Evolutionary conservation across 2,888 invertebrate species (phyloP).

Genomic region (Automeris io): DNA sequence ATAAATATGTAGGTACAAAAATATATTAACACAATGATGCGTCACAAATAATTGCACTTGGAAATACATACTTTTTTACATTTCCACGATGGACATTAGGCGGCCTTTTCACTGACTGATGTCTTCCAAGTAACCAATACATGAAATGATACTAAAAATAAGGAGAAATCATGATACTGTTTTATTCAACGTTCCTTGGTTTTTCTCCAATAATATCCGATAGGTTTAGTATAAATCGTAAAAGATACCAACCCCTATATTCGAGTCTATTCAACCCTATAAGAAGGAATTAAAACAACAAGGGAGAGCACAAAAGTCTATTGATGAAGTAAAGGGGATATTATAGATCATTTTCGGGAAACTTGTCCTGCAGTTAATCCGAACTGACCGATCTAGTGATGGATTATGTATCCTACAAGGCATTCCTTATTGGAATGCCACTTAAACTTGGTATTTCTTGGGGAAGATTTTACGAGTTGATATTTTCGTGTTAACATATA

Average conservation of each 20-base stretch:
- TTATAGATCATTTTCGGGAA: conserved; percentile 74
- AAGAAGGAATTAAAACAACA: conserved; percentile 67
- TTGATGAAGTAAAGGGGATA: conserved; percentile 73
- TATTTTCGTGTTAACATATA: conserved; percentile 1
- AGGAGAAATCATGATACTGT: too few species aligned
- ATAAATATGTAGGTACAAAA: too few species aligned
- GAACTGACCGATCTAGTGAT: conserved; percentile 38
- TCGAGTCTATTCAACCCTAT: conserved; percentile 51
- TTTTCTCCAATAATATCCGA: too few species aligned
- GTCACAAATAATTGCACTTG: too few species aligned
- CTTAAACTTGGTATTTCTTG: conserved; percentile 27
- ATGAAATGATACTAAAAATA: too few species aligned
- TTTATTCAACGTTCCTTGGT: too few species aligned
- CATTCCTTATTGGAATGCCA: conserved; percentile 38
- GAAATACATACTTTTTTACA: too few species aligned
- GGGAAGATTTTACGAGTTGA: conserved; percentile 10
- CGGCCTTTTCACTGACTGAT: too few species aligned
- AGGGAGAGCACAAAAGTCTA: conserved; percentile 60
- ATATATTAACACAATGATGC: too few species aligned
- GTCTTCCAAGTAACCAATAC: too few species aligned
- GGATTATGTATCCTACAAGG: conserved; percentile 32
- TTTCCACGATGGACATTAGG: too few species aligned
- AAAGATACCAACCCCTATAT: conserved; percentile 17
- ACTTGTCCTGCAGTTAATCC: conserved; percentile 64
- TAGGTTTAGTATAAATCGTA: not conserved